phyloP scores from a whole-genome alignment of 2,113 vertebrate genomes.

The Speoplatyrhinus poulsoni region DNA sequence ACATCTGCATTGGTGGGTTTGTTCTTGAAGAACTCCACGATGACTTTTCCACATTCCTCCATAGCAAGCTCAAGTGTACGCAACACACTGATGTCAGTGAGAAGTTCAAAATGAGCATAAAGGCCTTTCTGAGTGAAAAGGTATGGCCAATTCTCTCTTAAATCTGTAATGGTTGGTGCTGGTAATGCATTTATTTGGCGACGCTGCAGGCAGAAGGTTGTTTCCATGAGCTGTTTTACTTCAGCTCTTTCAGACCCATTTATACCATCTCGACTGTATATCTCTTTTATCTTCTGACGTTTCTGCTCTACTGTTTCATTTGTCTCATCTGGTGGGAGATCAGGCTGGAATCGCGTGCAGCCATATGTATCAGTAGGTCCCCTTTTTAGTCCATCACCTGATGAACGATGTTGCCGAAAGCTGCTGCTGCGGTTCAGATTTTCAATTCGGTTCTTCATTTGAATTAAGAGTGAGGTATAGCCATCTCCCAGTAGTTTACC shows the following conservation, averaged over 20 bases:
- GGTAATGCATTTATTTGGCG: constrained; percentile 17
- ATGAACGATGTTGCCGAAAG: constrained; percentile 11
- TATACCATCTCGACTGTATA: constrained; percentile 19
- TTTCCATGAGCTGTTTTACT: constrained; percentile 20
- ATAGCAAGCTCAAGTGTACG: constrained; percentile 27
- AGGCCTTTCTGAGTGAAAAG: background rate
- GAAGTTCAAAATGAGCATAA: constrained; percentile 25
- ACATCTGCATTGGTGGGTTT: constrained; percentile 26
- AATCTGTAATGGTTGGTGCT: constrained; percentile 21
- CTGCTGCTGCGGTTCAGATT: constrained; percentile 15
- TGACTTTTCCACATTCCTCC: constrained; percentile 31
- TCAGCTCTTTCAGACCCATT: constrained; percentile 8
- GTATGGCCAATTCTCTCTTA: constrained; percentile 21
- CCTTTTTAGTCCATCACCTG: constrained; percentile 9
- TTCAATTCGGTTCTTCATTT: constrained; percentile 25
- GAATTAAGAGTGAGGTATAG: constrained; percentile 17
- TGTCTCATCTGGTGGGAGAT: constrained; percentile 26
- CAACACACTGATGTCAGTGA: constrained; percentile 22
- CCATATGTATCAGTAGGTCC: constrained; percentile 33
- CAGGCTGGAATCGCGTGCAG: constrained; percentile 31
- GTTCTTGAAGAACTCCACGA: constrained; percentile 18
- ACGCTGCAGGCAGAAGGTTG: constrained; percentile 28
- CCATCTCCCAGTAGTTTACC: constrained; percentile 13
- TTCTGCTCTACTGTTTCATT: constrained; percentile 16
- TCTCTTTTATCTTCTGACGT: constrained; percentile 3